Evolutionary conservation across 2,797 vertebrate genomes (phyloP).

Genomic region (Coreius guichenoti): DNA sequence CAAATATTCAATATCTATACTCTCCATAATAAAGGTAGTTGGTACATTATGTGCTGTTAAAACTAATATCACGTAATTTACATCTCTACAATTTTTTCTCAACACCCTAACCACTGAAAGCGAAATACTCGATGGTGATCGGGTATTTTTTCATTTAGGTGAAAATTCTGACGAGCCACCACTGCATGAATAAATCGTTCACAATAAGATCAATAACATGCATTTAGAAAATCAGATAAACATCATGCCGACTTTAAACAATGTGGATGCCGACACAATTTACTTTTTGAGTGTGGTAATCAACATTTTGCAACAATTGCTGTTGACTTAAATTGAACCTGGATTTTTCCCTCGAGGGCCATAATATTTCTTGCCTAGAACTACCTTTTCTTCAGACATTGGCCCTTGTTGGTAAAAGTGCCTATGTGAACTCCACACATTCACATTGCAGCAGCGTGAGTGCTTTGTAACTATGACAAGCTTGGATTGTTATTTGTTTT

Average conservation of each 20-base stretch:
- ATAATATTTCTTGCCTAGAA: not conserved
- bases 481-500: not conserved
- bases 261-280: not conserved
- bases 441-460: not conserved
- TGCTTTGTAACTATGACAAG: not conserved
- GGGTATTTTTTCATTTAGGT: not conserved
- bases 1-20: not conserved
- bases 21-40: not conserved
- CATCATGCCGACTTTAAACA: not conserved
- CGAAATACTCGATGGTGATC: not conserved
- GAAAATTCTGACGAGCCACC: not conserved
- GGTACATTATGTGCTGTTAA: not conserved
- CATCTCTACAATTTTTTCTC: not conserved
- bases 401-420: not conserved
- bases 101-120: not conserved
- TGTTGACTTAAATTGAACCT: not conserved
- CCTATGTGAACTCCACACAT: not conserved
- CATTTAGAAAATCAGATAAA: not conserved
- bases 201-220: not conserved
- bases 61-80: not conserved
- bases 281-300: not conserved
- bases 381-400: not conserved
- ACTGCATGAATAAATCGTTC: not conserved
- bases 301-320: not conserved
- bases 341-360: not conserved